These are phyloP conservation scores for Lottia scabra DNA, from an alignment of 2,888 invertebrate genomes.

Conservation along the genomic window DNA sequence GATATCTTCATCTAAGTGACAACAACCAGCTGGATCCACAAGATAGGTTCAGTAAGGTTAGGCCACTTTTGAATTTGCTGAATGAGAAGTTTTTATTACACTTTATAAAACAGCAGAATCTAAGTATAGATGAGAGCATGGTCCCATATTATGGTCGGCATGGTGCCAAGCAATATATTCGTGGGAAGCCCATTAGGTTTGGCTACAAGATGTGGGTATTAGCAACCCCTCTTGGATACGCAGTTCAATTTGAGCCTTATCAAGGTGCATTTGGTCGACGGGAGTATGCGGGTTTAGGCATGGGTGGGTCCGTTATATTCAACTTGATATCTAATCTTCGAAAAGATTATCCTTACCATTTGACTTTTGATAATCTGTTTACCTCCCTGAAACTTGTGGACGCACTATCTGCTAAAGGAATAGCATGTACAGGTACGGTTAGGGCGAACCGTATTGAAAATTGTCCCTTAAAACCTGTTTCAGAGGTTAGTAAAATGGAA, in stretches of 20 bases:
- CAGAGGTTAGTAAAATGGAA: too few species aligned
- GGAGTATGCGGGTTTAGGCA: too few species aligned
- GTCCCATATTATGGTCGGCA: slow-evolving; percentile 62
- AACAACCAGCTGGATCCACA: background rate
- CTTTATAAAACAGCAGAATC: too few species aligned
- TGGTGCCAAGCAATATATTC: slow-evolving; percentile 35
- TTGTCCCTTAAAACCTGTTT: slow-evolving; percentile 10
- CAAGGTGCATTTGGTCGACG: slow-evolving; percentile 15
- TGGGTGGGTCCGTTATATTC: too few species aligned
- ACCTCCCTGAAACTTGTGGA: slow-evolving; percentile 21
- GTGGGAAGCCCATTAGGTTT: slow-evolving; percentile 42
- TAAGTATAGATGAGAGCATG: slow-evolving; percentile 60
- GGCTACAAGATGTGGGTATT: slow-evolving; percentile 41
- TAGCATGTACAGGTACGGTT: slow-evolving; percentile 22
- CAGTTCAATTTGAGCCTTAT: slow-evolving; percentile 27
- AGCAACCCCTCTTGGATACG: slow-evolving; percentile 25
- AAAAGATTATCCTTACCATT: slow-evolving; percentile 13
- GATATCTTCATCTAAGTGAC: slow-evolving; percentile 4
- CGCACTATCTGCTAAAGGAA: slow-evolving; percentile 8
- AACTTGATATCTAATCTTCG: too few species aligned
- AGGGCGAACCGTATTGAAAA: slow-evolving; percentile 13
- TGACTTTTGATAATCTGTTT: slow-evolving; percentile 30
- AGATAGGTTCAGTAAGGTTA: slow-evolving; percentile 24
- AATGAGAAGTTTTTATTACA: slow-evolving; percentile 24
- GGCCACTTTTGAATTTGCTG: slow-evolving; percentile 22